A percentile compares a stretch with the other conserved stretches of the same genome.
These are phyloP conservation scores for Euplexia lucipara DNA, from an alignment of 2,888 invertebrate species.

Conservation along the genomic window DNA sequence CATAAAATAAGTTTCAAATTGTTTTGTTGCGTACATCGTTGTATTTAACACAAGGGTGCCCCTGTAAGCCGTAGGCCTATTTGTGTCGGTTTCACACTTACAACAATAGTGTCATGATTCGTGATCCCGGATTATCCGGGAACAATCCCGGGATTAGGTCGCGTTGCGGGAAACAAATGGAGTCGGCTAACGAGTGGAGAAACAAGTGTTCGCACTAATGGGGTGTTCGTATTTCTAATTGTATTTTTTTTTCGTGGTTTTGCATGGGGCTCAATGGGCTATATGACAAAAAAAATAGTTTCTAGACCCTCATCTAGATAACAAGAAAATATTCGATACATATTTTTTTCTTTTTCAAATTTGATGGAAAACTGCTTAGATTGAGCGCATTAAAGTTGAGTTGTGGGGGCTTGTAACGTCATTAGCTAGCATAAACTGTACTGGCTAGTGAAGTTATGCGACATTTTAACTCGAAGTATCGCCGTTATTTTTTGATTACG, in stretches of 20 bases:
- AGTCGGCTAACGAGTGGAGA: conserved; percentile 81
- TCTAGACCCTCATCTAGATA: too few species aligned
- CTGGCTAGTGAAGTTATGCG: too few species aligned
- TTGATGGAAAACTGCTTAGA: too few species aligned
- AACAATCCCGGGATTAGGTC: conserved; percentile 88
- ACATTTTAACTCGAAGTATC: too few species aligned
- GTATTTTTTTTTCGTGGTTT: conserved; percentile 67
- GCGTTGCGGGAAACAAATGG: conserved; percentile 90
- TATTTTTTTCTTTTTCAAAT: too few species aligned
- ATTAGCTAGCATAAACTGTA: too few species aligned
- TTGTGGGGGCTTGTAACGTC: too few species aligned
- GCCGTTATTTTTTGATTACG: too few species aligned
- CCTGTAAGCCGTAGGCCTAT: conserved; percentile 84
- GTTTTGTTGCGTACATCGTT: conserved; percentile 29
- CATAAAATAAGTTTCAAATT: conserved; percentile 45
- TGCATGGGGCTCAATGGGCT: conserved; percentile 16
- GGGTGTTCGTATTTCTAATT: conserved; percentile 82
- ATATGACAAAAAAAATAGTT: too few species aligned
- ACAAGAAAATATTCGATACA: too few species aligned
- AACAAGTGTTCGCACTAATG: conserved; percentile 84
- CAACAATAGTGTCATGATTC: conserved; percentile 91
- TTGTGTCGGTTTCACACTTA: conserved; percentile 91
- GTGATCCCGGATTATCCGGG: conserved; percentile 89
- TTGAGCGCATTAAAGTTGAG: too few species aligned
- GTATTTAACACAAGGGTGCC: conserved; percentile 64